A percentile compares a stretch with the other conserved stretches of the same genome.
Evolutionary conservation across 2,113 vertebrate species (phyloP).

Genomic region (Phrynocephalus versicolor): DNA sequence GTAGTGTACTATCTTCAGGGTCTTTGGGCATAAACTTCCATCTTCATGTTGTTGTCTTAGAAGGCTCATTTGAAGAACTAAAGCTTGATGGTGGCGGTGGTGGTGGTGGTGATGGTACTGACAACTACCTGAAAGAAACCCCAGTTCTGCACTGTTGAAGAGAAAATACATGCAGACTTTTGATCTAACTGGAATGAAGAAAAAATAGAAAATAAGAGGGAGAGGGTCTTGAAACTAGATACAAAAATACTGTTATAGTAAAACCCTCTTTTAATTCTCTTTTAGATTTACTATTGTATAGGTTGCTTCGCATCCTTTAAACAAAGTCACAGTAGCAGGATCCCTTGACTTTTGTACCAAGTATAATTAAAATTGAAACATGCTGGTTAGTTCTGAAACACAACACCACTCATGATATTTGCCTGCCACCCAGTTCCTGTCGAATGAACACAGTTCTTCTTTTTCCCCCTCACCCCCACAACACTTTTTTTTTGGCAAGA

Average conservation of each 20-base stretch:
- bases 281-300: background rate
- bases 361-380: background rate
- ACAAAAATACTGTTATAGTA: background rate
- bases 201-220: background rate
- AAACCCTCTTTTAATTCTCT: background rate
- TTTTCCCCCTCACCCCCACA: background rate
- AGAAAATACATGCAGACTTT: background rate
- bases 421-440: no score
- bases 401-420: background rate
- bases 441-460: background rate
- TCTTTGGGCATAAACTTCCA: background rate
- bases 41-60: background rate
- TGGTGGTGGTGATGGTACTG: background rate
- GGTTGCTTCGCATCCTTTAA: background rate
- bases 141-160: background rate
- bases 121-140: background rate
- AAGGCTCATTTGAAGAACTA: background rate
- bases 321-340: background rate
- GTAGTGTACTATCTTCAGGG: rapidly evolving
- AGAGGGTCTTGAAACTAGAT: background rate
- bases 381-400: background rate
- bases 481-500: background rate
- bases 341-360: background rate
- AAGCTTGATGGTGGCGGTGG: background rate
- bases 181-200: background rate